Conservation (phyloP, 2,888 invertebrate genomes). For the Desoria tigrina region DNA sequence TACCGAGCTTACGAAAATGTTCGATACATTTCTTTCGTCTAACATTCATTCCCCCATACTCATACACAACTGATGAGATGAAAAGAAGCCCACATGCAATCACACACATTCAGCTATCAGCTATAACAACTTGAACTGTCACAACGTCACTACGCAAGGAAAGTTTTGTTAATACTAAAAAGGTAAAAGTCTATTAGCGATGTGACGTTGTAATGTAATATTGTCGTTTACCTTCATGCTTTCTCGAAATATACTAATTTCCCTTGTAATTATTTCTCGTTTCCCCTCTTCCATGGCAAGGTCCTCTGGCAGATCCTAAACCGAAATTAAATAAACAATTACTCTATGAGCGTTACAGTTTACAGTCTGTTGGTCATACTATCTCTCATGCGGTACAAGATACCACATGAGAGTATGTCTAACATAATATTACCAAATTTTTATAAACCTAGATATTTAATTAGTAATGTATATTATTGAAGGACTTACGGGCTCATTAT, state of each 20-base stretch:
- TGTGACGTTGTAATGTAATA: neutral
- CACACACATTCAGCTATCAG: conserved; percentile 16
- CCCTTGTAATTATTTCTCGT: conserved; percentile 90
- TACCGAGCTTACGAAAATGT: too few relatives aligned
- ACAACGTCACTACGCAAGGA: too few relatives aligned
- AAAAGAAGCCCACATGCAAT: conserved; percentile 8
- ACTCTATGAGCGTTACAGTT: too few relatives aligned
- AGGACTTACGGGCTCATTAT: conserved; percentile 6
- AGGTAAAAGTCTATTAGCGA: too few relatives aligned
- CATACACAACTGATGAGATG: too few relatives aligned
- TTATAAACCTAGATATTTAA: too few relatives aligned
- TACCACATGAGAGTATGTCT: too few relatives aligned
- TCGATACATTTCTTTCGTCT: too few relatives aligned
- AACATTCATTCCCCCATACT: too few relatives aligned
- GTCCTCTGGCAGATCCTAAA: conserved; percentile 63
- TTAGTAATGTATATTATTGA: too few relatives aligned
- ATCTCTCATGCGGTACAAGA: conserved; percentile 6
- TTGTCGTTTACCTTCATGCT: conserved; percentile 79
- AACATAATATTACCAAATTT: neutral
- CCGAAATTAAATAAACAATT: conserved; percentile 23
- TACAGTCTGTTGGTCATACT: conserved; percentile 10
- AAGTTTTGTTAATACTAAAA: too few relatives aligned
- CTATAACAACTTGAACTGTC: too few relatives aligned
- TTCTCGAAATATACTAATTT: conserved; percentile 96
- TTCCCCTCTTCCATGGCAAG: conserved; percentile 95